phyloP scores from a whole-genome alignment of 2,888 invertebrate species.

The Melanotus villosus region DNA sequence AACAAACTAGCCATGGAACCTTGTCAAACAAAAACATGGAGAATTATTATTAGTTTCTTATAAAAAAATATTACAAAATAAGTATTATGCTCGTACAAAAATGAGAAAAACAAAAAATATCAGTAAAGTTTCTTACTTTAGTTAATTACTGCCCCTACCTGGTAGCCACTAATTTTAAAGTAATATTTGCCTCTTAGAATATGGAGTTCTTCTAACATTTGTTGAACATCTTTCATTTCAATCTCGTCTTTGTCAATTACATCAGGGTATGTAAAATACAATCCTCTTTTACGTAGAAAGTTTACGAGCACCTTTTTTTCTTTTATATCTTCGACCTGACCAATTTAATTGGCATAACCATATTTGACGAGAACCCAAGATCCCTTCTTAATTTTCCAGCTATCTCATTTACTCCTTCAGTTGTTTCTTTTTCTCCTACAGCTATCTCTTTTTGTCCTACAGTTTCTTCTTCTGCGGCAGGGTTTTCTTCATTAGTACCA shows the following conservation, averaged over 20 bases:
- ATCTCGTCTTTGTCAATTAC: not conserved
- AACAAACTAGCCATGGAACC: no score
- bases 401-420: not conserved
- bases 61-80: no score
- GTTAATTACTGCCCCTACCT: no score
- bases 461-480: no score
- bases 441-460: no score
- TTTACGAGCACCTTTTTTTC: no score
- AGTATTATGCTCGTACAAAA: no score
- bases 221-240: not conserved
- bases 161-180: not conserved
- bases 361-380: conserved; percentile 15
- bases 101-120: no score
- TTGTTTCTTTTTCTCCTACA: not conserved
- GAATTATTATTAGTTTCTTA: no score
- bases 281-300: conserved; percentile 15
- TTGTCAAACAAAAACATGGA: no score
- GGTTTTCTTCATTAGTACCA: no score
- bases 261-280: conserved; percentile 9
- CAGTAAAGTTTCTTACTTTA: no score
- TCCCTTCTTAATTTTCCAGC: conserved; percentile 4
- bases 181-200: not conserved
- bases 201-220: not conserved
- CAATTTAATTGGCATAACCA: not conserved
- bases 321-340: not conserved